phyloP scores from a whole-genome alignment of 2,888 invertebrate species.

The Patella ulyssiponensis region DNA sequence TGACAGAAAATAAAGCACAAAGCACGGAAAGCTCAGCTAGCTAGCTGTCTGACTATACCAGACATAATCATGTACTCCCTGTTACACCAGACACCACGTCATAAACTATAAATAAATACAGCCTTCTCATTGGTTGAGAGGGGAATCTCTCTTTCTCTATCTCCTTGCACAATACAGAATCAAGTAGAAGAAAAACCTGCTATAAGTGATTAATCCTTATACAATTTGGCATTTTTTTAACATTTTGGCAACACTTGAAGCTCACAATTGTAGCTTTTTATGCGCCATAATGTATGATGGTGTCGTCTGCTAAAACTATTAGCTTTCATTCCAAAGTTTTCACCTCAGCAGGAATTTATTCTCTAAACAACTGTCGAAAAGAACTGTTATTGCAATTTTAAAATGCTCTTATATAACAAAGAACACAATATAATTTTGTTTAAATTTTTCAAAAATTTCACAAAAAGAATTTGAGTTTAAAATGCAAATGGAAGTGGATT shows the following conservation, averaged over 20 bases:
- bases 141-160: conserved; percentile 17
- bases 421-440: too few relatives aligned
- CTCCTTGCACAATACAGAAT: neutral
- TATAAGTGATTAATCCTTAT: neutral
- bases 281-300: too few relatives aligned
- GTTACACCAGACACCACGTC: conserved; percentile 25
- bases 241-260: neutral
- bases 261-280: too few relatives aligned
- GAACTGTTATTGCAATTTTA: too few relatives aligned
- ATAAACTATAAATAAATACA: conserved; percentile 19
- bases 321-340: too few relatives aligned
- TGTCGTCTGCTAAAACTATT: too few relatives aligned
- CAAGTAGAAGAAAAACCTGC: neutral
- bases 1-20: conserved; percentile 13
- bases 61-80: conserved; percentile 23
- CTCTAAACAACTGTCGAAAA: too few relatives aligned
- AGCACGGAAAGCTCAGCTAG: conserved; percentile 12
- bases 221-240: conserved; percentile 6
- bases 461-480: too few relatives aligned
- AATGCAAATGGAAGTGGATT: too few relatives aligned
- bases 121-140: conserved; percentile 20
- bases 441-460: too few relatives aligned
- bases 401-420: too few relatives aligned
- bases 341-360: too few relatives aligned
- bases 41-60: conserved; percentile 14